These are phyloP conservation scores for Phalacrocorax carbo DNA, from an alignment of 2,113 vertebrate species.

Conservation along the genomic window DNA sequence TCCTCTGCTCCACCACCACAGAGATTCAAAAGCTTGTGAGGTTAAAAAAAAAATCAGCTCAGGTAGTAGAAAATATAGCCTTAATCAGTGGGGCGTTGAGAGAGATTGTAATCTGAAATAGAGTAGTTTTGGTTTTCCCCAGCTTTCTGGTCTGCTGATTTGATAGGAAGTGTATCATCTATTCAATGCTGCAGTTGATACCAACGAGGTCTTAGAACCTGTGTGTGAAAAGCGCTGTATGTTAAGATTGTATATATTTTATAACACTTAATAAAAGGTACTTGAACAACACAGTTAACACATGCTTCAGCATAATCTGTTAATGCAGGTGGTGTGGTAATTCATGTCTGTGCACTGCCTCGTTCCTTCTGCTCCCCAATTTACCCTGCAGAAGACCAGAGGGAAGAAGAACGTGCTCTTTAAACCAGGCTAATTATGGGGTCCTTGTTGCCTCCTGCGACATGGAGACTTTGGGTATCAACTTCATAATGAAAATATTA, in stretches of 20 bases:
- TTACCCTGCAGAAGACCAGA: not conserved
- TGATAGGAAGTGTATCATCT: not conserved
- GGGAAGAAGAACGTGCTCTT: not conserved
- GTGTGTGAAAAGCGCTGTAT: not conserved
- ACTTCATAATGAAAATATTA: not conserved
- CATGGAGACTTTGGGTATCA: not conserved
- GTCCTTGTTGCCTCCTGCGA: not conserved
- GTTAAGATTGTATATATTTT: constrained; percentile 38
- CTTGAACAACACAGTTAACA: not conserved
- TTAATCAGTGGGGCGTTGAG: not conserved
- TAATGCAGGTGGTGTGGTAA: not conserved
- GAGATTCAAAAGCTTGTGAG: not conserved
- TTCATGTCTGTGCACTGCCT: not conserved
- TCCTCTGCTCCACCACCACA: accelerated
- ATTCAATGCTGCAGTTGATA: not conserved
- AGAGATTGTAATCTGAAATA: not conserved
- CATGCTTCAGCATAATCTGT: not conserved
- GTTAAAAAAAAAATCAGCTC: constrained; percentile 14
- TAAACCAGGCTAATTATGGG: accelerated
- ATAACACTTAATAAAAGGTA: constrained; percentile 53
- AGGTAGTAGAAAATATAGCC: not conserved
- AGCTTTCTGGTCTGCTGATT: not conserved
- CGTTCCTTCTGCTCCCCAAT: not conserved
- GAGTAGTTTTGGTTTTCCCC: not conserved
- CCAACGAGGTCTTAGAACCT: not conserved